These are phyloP conservation scores for Umimayanthus kanabou DNA, from an alignment of 92 coral and sea anemone genomes.

Conservation along the genomic window DNA sequence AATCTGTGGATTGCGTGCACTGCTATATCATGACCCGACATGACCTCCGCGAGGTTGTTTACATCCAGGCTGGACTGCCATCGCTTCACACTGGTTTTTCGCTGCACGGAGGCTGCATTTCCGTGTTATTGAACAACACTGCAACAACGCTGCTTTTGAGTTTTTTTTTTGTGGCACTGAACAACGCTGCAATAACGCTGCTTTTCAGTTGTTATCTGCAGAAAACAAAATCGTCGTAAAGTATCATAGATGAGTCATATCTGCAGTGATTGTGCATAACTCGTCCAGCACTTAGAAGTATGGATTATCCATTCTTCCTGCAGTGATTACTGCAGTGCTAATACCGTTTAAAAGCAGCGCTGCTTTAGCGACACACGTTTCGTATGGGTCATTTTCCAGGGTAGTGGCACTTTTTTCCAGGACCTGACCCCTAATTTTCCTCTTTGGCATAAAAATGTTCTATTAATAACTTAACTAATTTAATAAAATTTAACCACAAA, in stretches of 20 bases:
- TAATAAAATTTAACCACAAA: no score
- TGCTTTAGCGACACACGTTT: constrained; percentile 21
- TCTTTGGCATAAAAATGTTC: no score
- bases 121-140: not conserved
- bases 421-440: no score
- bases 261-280: constrained; percentile 19
- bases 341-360: constrained; percentile 32
- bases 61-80: not conserved
- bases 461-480: no score
- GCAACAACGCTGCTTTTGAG: not conserved
- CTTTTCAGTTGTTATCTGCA: not conserved
- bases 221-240: not conserved
- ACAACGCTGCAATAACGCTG: not conserved
- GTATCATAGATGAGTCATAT: constrained; percentile 18
- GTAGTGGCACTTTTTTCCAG: no score
- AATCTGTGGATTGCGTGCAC: no score
- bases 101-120: not conserved
- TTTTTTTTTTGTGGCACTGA: not conserved
- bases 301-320: constrained; percentile 44
- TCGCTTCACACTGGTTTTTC: not conserved
- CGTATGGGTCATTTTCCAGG: not conserved
- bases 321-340: constrained; percentile 33
- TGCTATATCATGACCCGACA: no score
- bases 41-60: not conserved
- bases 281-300: constrained; percentile 14